Conservation (phyloP, 2,113 vertebrate species). For the Aplodontia rufa region DNA sequence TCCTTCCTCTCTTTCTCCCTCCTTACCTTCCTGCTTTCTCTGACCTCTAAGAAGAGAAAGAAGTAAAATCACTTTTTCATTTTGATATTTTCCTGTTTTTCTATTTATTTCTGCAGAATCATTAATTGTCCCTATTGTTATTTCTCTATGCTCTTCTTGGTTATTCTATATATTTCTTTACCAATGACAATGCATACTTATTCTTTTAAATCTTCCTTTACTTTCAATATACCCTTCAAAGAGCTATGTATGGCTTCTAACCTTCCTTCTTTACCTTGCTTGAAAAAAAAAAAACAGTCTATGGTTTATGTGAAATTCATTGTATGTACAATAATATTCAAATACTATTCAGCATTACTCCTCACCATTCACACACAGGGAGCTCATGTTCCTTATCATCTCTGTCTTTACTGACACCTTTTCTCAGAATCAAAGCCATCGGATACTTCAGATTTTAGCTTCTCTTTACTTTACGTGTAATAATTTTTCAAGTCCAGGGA, state of each 20-base stretch:
- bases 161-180: not conserved
- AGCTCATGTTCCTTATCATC: not conserved
- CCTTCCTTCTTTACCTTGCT: not conserved
- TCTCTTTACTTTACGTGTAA: not conserved
- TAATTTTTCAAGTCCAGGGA: not conserved
- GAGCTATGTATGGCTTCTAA: not conserved
- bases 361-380: not conserved
- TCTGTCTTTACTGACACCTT: not conserved
- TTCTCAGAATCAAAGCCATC: not conserved
- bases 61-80: not conserved
- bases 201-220: not conserved
- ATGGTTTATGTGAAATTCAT: not conserved
- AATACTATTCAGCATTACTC: not conserved
- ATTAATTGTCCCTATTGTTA: not conserved
- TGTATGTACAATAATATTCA: not conserved
- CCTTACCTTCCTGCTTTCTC: not conserved
- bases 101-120: not conserved
- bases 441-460: not conserved
- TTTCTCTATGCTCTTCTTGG: not conserved
- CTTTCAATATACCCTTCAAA: not conserved
- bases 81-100: not conserved
- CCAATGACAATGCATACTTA: not conserved
- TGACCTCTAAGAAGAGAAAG: not conserved
- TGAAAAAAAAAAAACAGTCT: not conserved
- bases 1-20: accelerated